Evolutionary conservation across 2,113 vertebrate genomes (phyloP).

Genomic region (Clarias macrocephalus): DNA sequence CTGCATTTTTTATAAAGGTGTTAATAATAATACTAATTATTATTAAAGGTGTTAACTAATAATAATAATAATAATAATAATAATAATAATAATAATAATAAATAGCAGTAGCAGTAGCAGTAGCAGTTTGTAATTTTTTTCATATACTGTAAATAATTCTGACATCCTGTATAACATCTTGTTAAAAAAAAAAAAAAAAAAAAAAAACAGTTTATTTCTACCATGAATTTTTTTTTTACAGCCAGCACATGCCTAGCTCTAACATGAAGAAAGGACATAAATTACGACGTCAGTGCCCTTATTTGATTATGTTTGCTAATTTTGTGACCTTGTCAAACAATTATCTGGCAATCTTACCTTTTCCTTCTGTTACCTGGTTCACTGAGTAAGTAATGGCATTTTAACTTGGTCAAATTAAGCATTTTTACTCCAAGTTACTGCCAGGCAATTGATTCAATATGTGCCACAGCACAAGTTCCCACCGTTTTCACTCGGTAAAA

Average conservation of each 20-base stretch:
- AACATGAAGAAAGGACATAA: constrained; percentile 52
- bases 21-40: no score
- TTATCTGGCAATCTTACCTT: constrained; percentile 66
- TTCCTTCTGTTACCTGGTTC: constrained; percentile 70
- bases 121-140: no score
- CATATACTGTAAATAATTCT: neutral
- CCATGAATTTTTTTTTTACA: neutral
- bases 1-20: neutral
- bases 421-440: constrained; percentile 51
- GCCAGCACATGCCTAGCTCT: constrained; percentile 13
- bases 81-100: no score
- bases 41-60: no score
- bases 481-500: constrained; percentile 41
- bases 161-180: neutral
- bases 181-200: neutral
- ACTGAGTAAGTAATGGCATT: constrained; percentile 70
- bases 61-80: no score
- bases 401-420: constrained; percentile 64
- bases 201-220: neutral
- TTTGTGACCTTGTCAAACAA: constrained; percentile 72
- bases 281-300: constrained; percentile 59
- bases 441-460: constrained; percentile 61
- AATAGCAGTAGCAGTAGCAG: no score
- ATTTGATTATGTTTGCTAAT: constrained; percentile 70
- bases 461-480: constrained; percentile 45